Evolutionary conservation across 1,140 invertebrate genomes (phyloP).

Genomic region (Lucilia cuprina): DNA sequence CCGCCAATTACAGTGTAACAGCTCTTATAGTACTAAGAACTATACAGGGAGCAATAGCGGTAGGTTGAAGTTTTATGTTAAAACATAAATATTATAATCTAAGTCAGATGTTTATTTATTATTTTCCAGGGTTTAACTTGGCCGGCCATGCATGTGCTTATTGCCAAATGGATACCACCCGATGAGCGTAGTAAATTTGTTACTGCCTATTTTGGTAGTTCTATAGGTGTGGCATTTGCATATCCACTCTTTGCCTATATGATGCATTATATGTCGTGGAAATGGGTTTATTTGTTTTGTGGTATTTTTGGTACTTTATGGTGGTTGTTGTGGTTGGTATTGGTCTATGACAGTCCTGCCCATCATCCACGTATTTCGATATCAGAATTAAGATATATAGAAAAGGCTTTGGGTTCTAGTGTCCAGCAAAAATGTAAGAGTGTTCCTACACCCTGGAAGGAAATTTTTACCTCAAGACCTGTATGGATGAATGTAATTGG

Average conservation of each 20-base stretch:
- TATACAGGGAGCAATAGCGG: slow-evolving; percentile 77
- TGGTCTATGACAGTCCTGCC: slow-evolving; percentile 74
- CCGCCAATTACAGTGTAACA: slow-evolving; percentile 68
- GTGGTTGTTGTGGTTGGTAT: slow-evolving; percentile 71
- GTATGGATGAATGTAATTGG: slow-evolving; percentile 80
- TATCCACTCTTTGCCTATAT: slow-evolving; percentile 74
- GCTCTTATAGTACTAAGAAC: slow-evolving; percentile 71
- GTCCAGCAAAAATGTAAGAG: slow-evolving; percentile 62
- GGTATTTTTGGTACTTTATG: slow-evolving; percentile 72
- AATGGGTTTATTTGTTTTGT: slow-evolving; percentile 76
- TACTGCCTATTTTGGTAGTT: slow-evolving; percentile 74
- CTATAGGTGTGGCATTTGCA: slow-evolving; percentile 73
- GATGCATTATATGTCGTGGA: slow-evolving; percentile 74
- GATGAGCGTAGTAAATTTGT: slow-evolving; percentile 79
- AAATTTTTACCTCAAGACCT: slow-evolving; percentile 75
- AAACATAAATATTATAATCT: neutral
- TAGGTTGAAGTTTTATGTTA: slow-evolving; percentile 61
- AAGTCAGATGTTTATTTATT: neutral
- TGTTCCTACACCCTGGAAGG: slow-evolving; percentile 73
- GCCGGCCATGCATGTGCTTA: slow-evolving; percentile 79
- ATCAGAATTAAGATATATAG: slow-evolving; percentile 71
- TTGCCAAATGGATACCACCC: slow-evolving; percentile 83
- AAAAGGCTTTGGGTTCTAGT: slow-evolving; percentile 65
- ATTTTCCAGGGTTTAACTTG: slow-evolving; percentile 76
- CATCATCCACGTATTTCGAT: slow-evolving; percentile 77